Conservation (phyloP, 2,797 vertebrate genomes). For the Pangasius sanitwongsei region DNA sequence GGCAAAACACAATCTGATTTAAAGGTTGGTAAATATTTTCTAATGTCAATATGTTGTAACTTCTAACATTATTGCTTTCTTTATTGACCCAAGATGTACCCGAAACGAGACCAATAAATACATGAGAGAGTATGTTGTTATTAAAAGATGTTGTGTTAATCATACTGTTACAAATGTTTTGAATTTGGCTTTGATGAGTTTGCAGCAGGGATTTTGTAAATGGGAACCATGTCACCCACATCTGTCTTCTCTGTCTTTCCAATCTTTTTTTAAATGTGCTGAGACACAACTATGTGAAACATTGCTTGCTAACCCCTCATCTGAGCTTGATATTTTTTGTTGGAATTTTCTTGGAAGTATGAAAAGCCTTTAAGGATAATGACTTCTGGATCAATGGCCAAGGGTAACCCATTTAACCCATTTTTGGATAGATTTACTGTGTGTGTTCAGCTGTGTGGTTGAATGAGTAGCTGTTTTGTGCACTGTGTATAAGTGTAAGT, state of each 20-base stretch:
- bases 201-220: constrained; percentile 36
- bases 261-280: constrained; percentile 35
- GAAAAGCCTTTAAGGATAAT: constrained; percentile 6
- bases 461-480: not conserved
- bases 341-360: constrained; percentile 47
- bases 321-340: constrained; percentile 12
- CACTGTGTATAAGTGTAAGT: not conserved
- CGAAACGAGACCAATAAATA: not conserved
- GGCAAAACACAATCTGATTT: not conserved
- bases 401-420: constrained; percentile 25
- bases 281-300: constrained; percentile 57
- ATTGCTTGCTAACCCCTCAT: constrained; percentile 56
- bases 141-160: not conserved
- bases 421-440: constrained; percentile 39
- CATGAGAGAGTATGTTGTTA: not conserved
- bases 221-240: constrained; percentile 54
- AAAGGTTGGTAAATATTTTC: not conserved
- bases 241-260: constrained; percentile 5
- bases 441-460: not conserved
- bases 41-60: not conserved
- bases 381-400: constrained; percentile 18
- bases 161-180: not conserved
- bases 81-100: not conserved
- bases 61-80: not conserved
- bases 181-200: constrained; percentile 19